Evolutionary conservation across 2,888 invertebrate species (phyloP).

Genomic region (Siphlonurus alternatus): DNA sequence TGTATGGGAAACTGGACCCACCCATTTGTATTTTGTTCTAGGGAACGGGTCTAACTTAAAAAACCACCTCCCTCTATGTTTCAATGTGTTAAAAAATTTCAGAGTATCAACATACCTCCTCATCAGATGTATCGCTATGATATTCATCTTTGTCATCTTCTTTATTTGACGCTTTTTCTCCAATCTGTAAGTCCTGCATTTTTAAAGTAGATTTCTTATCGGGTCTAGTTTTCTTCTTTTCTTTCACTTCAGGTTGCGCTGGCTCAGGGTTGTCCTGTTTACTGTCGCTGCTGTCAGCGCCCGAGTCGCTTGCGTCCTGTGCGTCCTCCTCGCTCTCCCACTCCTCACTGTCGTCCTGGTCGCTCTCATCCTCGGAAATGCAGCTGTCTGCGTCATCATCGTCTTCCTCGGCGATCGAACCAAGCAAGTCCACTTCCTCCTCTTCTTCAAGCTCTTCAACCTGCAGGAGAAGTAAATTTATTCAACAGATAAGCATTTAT

Average conservation of each 20-base stretch:
- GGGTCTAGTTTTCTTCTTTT: slow-evolving; percentile 13
- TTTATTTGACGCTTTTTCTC: no score
- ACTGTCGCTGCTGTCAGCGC: background rate
- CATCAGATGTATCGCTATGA: slow-evolving; percentile 78
- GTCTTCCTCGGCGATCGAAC: slow-evolving; percentile 8
- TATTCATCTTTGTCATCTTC: slow-evolving; percentile 42
- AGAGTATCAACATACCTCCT: slow-evolving; percentile 38
- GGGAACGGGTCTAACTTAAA: no score
- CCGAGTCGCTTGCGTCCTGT: slow-evolving; percentile 18
- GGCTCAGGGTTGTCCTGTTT: slow-evolving; percentile 5
- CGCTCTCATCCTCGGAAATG: background rate
- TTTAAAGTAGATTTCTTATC: slow-evolving; percentile 12
- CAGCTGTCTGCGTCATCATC: slow-evolving; percentile 21
- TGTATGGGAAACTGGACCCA: no score
- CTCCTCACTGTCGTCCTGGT: slow-evolving; percentile 4
- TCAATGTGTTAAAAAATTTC: slow-evolving; percentile 1
- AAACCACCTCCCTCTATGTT: no score
- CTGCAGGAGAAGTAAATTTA: no score
- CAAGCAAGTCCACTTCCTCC: slow-evolving; percentile 13
- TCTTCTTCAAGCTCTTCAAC: slow-evolving; percentile 16
- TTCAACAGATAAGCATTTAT: no score
- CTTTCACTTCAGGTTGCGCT: background rate
- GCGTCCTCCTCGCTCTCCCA: background rate
- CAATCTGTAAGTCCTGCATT: no score
- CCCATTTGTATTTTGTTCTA: no score